These are phyloP conservation scores for Andricus curvator DNA, from an alignment of 2,888 invertebrate genomes.

Conservation along the genomic window DNA sequence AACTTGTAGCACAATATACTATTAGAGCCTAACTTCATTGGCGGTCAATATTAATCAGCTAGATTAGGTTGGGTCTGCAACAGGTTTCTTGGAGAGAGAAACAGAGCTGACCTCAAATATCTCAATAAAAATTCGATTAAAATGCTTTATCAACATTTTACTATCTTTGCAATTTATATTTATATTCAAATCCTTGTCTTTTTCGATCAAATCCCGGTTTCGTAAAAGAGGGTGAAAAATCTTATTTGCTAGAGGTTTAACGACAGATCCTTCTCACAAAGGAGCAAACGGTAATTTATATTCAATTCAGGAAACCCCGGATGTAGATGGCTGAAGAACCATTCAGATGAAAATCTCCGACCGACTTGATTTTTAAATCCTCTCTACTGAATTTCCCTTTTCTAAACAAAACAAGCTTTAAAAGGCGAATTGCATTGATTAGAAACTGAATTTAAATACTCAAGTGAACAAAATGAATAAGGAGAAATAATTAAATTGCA, in stretches of 20 bases:
- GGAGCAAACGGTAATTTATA: slow-evolving; percentile 71
- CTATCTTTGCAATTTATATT: not conserved
- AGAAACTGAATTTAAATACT: too few relatives aligned
- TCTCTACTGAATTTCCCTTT: not conserved
- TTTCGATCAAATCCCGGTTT: slow-evolving; percentile 41
- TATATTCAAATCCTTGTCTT: not conserved
- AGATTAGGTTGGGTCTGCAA: not conserved
- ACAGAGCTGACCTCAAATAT: not conserved
- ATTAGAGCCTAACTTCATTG: not conserved
- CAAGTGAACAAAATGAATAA: too few relatives aligned
- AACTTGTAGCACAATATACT: too few relatives aligned
- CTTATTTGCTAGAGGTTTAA: slow-evolving; percentile 67
- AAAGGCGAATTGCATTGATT: too few relatives aligned
- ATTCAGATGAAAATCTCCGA: slow-evolving; percentile 66
- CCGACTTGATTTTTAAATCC: slow-evolving; percentile 50
- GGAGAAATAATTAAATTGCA: too few relatives aligned
- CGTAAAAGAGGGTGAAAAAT: slow-evolving; percentile 42
- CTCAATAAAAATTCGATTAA: not conserved
- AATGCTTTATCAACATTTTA: not conserved
- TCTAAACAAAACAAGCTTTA: not conserved
- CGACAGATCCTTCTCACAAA: slow-evolving; percentile 67
- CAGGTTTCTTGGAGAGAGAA: not conserved
- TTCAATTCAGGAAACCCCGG: slow-evolving; percentile 72
- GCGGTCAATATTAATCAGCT: not conserved
- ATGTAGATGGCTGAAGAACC: slow-evolving; percentile 67